Conservation (phyloP, 2,888 invertebrate genomes). For the Xylocampa areola region DNA sequence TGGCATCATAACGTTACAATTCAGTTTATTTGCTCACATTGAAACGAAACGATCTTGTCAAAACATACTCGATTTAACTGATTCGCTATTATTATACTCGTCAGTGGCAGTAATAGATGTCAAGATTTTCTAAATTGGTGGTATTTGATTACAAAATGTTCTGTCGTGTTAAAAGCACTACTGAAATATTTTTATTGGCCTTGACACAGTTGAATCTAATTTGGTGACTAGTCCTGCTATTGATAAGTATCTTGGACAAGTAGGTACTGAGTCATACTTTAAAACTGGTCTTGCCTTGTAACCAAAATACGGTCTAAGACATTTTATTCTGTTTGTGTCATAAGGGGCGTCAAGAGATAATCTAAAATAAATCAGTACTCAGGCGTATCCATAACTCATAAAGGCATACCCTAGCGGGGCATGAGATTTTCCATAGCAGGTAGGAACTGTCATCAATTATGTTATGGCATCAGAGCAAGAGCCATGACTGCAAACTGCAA, state of each 20-base stretch:
- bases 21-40: constrained; percentile 73
- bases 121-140: constrained; percentile 43
- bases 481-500: no score
- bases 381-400: no score
- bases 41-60: constrained; percentile 71
- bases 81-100: constrained; percentile 74
- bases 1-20: constrained; percentile 71
- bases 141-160: constrained; percentile 39
- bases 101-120: constrained; percentile 65
- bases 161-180: constrained; percentile 16
- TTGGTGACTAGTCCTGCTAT: not conserved
- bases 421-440: no score
- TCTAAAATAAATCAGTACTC: no score
- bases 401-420: no score
- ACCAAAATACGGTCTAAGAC: no score
- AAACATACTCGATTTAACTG: constrained; percentile 73
- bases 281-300: no score
- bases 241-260: not conserved
- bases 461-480: no score
- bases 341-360: no score
- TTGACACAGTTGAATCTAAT: constrained; percentile 55
- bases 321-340: no score
- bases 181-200: constrained; percentile 47
- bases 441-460: no score
- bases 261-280: no score